Conservation (phyloP, 2,888 invertebrate species). For the Plutella xylostella region DNA sequence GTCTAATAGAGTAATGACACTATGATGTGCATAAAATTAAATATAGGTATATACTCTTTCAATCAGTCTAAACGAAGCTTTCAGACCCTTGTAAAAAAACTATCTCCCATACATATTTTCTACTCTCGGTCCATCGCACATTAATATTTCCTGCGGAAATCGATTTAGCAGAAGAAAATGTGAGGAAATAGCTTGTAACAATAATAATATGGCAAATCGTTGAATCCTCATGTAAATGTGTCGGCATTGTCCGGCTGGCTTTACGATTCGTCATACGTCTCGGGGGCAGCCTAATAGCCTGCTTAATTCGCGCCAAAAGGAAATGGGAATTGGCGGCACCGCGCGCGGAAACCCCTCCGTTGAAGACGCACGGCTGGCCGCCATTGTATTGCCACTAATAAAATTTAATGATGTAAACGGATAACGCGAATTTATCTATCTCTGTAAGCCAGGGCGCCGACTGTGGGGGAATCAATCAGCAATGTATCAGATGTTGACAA, state of each 20-base stretch:
- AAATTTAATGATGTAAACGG: constrained; percentile 70
- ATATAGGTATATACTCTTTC: too few species aligned
- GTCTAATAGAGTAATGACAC: too few species aligned
- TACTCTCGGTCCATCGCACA: too few species aligned
- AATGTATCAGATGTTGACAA: constrained; percentile 46
- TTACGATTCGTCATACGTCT: constrained; percentile 64
- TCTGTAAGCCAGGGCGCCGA: constrained; percentile 40
- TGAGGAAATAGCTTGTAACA: constrained; percentile 21
- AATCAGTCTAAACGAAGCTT: too few species aligned
- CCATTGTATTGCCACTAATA: constrained; percentile 63
- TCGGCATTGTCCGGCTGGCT: constrained; percentile 41
- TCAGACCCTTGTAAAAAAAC: too few species aligned
- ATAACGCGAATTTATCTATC: constrained; percentile 64
- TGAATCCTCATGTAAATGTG: constrained; percentile 39
- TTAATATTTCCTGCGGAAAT: constrained; percentile 22
- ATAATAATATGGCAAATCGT: constrained; percentile 27
- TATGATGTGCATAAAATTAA: too few species aligned
- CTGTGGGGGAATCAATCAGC: constrained; percentile 57
- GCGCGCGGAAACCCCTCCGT: constrained; percentile 48
- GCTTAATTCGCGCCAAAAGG: constrained; percentile 64
- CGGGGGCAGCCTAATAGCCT: constrained; percentile 60
- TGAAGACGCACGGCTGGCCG: constrained; percentile 37
- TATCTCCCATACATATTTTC: too few species aligned
- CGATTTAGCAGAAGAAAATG: constrained; percentile 19
- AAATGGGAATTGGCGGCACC: constrained; percentile 55